Percentiles rank a stretch among this genome's conserved stretches.
These are phyloP conservation scores for Xenus cinereus DNA, from an alignment of 2,113 vertebrate species.

Conservation along the genomic window DNA sequence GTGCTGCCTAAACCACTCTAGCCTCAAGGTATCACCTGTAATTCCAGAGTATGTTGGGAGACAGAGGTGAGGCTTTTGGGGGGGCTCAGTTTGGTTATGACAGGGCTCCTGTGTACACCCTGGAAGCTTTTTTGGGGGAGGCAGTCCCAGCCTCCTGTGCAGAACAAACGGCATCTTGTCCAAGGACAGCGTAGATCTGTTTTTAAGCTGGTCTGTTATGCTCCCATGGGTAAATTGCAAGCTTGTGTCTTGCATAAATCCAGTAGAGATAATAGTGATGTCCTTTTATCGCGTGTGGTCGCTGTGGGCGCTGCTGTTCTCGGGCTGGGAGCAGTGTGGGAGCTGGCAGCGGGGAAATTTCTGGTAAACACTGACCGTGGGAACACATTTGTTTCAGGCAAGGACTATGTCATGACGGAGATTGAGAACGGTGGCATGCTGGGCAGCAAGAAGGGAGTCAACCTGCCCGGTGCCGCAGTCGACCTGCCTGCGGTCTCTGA, in stretches of 20 bases:
- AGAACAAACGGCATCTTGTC: not conserved
- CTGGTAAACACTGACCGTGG: not conserved
- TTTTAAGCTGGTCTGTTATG: not conserved
- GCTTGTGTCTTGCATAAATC: fast-evolving
- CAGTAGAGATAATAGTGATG: not conserved
- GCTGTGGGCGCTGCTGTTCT: not conserved
- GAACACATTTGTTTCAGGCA: conserved; percentile 68
- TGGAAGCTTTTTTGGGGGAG: not conserved
- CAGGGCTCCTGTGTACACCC: not conserved
- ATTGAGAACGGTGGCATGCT: conserved; percentile 89
- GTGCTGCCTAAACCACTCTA: not conserved
- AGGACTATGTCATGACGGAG: conserved; percentile 82
- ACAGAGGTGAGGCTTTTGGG: not conserved
- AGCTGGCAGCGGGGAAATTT: not conserved
- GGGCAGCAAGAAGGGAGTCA: conserved; percentile 98
- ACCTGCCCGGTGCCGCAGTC: conserved; percentile 90
- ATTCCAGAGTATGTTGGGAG: not conserved
- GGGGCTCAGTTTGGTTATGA: not conserved
- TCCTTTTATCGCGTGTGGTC: fast-evolving
- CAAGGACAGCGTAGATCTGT: not conserved
- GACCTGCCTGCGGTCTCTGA: conserved; percentile 92
- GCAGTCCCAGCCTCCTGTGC: not conserved
- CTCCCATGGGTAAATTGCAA: not conserved
- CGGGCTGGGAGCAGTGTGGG: not conserved
- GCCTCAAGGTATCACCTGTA: not conserved